Base-by-base conservation (phyloP, 2,888 invertebrate genomes). In the Phlogophora meticulosa region DNA sequence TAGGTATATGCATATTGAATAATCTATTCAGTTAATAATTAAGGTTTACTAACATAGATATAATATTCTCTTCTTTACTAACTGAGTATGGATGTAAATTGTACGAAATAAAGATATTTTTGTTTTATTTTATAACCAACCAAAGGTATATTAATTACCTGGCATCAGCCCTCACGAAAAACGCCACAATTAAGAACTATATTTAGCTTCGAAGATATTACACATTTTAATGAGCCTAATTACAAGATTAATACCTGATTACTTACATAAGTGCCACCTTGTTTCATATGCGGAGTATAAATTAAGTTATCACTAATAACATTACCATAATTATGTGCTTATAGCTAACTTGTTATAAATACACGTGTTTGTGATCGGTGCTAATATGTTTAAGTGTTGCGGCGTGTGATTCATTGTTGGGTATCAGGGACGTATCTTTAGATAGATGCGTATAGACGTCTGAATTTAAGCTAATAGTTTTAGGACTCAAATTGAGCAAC, bases 281-380 rank as follows among this genome's bases (percentile, higher is more conserved):
- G 60, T 73, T 63, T 46, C 34, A 77, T 20, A 46, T 46, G 53
- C 20, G 4, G 22, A 46, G 67, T 52, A 58, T 42, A 45, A 60
- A 69, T 69, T 76, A 76, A 60, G 40, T 59, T 59, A 62, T 34
- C 43, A 63, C 49, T 75, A 58, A 79, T 75, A 68, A 45, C 52
- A 73, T 69, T 69, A 78, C 55, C 65, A 69, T 78, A 78, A 78
- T 78, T 72, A 81, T 40, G 62, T 55, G 28, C 67, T 49, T 48
- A 65, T 67, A 72, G 45, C 77, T 68, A 57, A 59, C 58, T 51
- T 22, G 55, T 67, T 61, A 43, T 20, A 40, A 60, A 13, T 28
- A 22, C 74, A 67, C 57, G 60, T 79, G 58, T 63, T 72, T 28
- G 22, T 32, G 80, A 74, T 75, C 75, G 48, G 57, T 53, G 59